Percentiles rank a stretch among this genome's conserved stretches.
Conservation (phyloP, 2,113 vertebrate species). For the Podiceps cristatus region DNA sequence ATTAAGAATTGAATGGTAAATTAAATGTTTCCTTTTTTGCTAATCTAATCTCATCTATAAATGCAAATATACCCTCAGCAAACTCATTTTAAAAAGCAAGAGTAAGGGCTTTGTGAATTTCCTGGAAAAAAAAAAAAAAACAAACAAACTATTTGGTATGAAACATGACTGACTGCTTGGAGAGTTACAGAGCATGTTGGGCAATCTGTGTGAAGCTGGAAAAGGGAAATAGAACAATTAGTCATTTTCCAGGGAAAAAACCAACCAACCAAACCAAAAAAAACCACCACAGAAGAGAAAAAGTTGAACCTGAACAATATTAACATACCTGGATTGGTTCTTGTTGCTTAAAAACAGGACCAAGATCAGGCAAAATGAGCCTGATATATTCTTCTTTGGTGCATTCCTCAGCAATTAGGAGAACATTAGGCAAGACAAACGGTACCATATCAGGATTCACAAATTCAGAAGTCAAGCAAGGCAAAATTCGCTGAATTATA, state of each 20-base stretch:
- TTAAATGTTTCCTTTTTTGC: neutral
- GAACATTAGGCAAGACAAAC: slow-evolving; percentile 96
- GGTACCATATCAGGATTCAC: slow-evolving; percentile 99
- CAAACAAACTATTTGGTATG: neutral
- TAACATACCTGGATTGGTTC: slow-evolving; percentile 93
- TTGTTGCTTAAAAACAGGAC: slow-evolving; percentile 96
- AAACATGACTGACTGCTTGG: neutral
- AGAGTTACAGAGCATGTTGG: neutral
- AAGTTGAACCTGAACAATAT: neutral
- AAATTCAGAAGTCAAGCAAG: slow-evolving; percentile 92
- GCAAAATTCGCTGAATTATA: slow-evolving; percentile 92
- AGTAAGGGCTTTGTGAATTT: neutral
- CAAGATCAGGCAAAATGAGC: slow-evolving; percentile 93
- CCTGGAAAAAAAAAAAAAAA: neutral
- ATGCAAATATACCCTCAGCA: neutral
- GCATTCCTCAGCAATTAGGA: slow-evolving; percentile 96
- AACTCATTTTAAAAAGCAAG: neutral
- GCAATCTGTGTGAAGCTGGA: neutral
- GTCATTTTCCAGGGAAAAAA: neutral
- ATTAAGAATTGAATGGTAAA: neutral
- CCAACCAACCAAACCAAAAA: too few species aligned
- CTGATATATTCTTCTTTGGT: slow-evolving; percentile 95
- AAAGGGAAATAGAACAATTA: neutral
- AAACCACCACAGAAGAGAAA: too few species aligned
- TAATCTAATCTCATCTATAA: neutral